Percentiles rank a stretch among this genome's conserved stretches.
phyloP scores from a whole-genome alignment of 2,888 invertebrate species.

The Tenthredo distinguenda region DNA sequence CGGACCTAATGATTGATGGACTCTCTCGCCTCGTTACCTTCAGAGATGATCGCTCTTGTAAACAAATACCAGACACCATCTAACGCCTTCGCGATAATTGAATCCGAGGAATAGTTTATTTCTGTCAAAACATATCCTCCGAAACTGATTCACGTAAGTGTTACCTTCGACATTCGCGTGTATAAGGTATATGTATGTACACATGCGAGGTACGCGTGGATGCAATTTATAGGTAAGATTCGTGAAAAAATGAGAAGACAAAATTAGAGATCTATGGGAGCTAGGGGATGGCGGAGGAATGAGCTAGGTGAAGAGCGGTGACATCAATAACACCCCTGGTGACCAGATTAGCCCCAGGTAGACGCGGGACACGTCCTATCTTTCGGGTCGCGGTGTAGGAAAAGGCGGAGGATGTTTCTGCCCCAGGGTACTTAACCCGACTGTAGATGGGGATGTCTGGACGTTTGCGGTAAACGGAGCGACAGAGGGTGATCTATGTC shows the following conservation, averaged over 20 bases:
- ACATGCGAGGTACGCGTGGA: too few species aligned
- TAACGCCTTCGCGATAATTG: slow-evolving; percentile 40
- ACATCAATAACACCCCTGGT: slow-evolving; percentile 67
- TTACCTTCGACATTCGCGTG: not conserved
- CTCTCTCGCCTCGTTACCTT: slow-evolving; percentile 6
- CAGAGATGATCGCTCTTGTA: slow-evolving; percentile 32
- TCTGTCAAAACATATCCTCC: not conserved
- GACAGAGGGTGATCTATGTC: slow-evolving; percentile 76
- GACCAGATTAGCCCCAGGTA: slow-evolving; percentile 53
- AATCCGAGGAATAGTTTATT: slow-evolving; percentile 12
- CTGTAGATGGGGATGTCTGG: slow-evolving; percentile 74
- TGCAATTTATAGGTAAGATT: too few species aligned
- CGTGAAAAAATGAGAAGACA: not conserved
- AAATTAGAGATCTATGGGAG: not conserved
- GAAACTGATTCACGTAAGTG: not conserved
- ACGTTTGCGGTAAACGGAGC: slow-evolving; percentile 78
- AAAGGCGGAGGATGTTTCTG: slow-evolving; percentile 58
- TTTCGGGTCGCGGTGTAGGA: slow-evolving; percentile 58
- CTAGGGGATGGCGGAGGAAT: slow-evolving; percentile 21
- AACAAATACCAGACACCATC: slow-evolving; percentile 27
- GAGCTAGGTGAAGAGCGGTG: slow-evolving; percentile 61
- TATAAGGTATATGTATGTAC: too few species aligned
- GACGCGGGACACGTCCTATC: slow-evolving; percentile 57
- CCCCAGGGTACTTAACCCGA: slow-evolving; percentile 74
- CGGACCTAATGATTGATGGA: slow-evolving; percentile 38